phyloP scores from a whole-genome alignment of 92 coral and sea anemone genomes.

The Pocillopora grandis region DNA sequence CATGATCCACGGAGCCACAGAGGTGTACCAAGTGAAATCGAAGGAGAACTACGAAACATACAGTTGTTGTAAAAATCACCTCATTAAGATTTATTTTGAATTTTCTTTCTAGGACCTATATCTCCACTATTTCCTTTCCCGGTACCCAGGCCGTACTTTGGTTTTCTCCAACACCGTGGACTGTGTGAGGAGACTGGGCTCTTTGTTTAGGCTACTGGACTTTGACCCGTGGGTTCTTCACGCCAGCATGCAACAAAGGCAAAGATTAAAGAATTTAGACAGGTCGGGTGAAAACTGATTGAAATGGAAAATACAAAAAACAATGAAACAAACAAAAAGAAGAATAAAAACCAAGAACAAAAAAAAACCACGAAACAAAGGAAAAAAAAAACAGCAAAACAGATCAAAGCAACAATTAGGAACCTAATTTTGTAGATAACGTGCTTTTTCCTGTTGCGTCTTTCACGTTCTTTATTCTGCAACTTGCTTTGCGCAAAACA shows the following conservation, averaged over 20 bases:
- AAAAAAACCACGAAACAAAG: too few relatives aligned
- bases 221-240: conserved; percentile 89
- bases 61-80: background rate
- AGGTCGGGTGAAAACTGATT: conserved; percentile 46
- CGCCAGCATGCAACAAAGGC: conserved; percentile 99
- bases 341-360: too few relatives aligned
- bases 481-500: too few relatives aligned
- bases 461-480: too few relatives aligned
- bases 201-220: conserved; percentile 76
- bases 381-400: too few relatives aligned
- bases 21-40: too few relatives aligned
- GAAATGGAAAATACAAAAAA: background rate
- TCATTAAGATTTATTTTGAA: background rate
- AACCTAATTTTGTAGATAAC: too few relatives aligned
- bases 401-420: too few relatives aligned
- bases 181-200: conserved; percentile 87
- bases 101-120: conserved; percentile 72
- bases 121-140: conserved; percentile 85
- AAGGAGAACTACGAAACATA: too few relatives aligned
- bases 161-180: conserved; percentile 94
- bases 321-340: background rate
- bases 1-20: too few relatives aligned
- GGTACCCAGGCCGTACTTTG: conserved; percentile 94
- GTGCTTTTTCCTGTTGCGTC: too few relatives aligned
- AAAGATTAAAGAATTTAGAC: conserved; percentile 91